These are phyloP conservation scores for Podotricha telesiphe DNA, from an alignment of 2,888 invertebrate species.

Conservation along the genomic window DNA sequence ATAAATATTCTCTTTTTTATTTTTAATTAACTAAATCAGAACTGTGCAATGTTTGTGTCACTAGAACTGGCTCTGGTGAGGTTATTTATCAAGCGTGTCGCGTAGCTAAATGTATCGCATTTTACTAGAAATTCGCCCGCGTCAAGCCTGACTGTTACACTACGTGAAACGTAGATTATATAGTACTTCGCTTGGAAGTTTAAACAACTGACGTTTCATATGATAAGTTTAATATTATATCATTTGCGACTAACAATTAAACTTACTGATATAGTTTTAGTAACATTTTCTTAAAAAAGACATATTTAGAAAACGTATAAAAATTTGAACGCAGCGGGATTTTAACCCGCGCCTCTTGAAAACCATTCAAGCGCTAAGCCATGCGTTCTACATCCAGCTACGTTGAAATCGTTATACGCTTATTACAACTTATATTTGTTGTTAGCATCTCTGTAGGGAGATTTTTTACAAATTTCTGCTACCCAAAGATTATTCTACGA, in stretches of 20 bases:
- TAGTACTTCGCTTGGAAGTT: constrained; percentile 40
- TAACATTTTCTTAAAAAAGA: not conserved
- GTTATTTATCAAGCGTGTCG: constrained; percentile 66
- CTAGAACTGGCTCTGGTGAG: constrained; percentile 39
- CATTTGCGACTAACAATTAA: not conserved
- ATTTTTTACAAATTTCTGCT: no score
- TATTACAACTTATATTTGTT: no score
- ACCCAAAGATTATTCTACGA: no score
- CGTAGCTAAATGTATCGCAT: constrained; percentile 65
- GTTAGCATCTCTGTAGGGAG: no score
- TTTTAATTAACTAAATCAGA: constrained; percentile 48
- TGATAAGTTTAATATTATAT: constrained; percentile 24
- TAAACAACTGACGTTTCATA: constrained; percentile 35
- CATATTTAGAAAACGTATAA: no score
- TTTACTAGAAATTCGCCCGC: constrained; percentile 48
- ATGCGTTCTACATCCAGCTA: no score
- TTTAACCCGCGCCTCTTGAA: no score
- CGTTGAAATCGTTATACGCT: no score
- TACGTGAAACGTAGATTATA: constrained; percentile 47
- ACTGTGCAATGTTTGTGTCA: constrained; percentile 43
- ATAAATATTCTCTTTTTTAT: no score
- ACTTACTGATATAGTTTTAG: not conserved
- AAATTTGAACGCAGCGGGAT: no score
- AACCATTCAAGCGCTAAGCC: no score
- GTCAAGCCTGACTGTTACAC: constrained; percentile 43